Evolutionary conservation across 2,888 invertebrate genomes (phyloP).

Genomic region (Metacarcinus magister): DNA sequence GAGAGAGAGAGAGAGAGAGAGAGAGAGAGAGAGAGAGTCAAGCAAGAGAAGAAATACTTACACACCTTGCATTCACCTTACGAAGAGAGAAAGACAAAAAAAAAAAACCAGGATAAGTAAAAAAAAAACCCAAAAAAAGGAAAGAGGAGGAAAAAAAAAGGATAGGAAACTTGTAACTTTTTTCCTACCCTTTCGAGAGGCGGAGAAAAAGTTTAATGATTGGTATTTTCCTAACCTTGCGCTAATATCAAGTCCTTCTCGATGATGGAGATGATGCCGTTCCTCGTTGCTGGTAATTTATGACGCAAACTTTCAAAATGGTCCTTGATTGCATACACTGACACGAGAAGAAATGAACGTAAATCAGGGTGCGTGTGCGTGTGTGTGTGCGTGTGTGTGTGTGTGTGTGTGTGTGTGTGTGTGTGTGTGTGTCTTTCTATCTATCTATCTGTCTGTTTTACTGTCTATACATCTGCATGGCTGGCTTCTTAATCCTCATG

Average conservation of each 20-base stretch:
- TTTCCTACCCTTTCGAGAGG: background rate
- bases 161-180: background rate
- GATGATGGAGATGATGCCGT: background rate
- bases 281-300: background rate
- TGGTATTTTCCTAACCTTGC: background rate
- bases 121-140: background rate
- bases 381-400: background rate
- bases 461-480: background rate
- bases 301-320: background rate
- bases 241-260: background rate
- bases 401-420: constrained; percentile 26
- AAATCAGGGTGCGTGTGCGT: background rate
- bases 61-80: too few relatives aligned
- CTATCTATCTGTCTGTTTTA: background rate
- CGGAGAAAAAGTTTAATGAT: background rate
- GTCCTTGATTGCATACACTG: background rate
- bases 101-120: background rate
- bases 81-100: too few relatives aligned
- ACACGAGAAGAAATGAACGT: background rate
- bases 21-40: too few relatives aligned
- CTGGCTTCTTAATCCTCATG: background rate
- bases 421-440: background rate
- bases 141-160: background rate
- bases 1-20: background rate
- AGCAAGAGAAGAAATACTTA: too few relatives aligned